A percentile compares a stretch with the other conserved stretches of the same genome.
These are phyloP conservation scores for Microctonus brassicae DNA, from an alignment of 2,888 invertebrate species.

Conservation along the genomic window DNA sequence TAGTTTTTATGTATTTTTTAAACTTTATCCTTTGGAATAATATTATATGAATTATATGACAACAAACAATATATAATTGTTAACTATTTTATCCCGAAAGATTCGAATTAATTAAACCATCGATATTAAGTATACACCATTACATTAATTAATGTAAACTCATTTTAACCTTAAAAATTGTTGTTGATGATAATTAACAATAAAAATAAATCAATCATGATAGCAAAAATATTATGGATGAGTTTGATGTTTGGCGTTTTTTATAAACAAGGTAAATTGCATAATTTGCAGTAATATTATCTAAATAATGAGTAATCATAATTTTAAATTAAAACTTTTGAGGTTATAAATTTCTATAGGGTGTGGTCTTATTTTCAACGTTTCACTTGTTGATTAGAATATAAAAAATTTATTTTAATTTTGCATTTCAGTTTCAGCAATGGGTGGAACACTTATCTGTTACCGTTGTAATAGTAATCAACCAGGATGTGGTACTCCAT, in stretches of 20 bases:
- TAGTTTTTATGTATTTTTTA: no score
- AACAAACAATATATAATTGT: no score
- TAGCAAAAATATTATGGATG: constrained; percentile 1
- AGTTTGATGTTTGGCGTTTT: constrained; percentile 8
- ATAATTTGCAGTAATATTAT: background rate
- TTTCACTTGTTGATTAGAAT: no score
- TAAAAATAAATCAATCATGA: background rate
- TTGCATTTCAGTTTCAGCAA: constrained; percentile 29
- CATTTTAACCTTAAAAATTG: background rate
- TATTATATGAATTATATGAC: no score
- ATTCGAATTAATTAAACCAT: no score
- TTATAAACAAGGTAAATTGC: constrained; percentile 17
- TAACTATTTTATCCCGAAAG: no score
- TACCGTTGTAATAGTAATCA: constrained; percentile 91
- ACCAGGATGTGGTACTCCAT: constrained; percentile 87
- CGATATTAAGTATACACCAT: no score
- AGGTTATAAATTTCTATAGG: background rate
- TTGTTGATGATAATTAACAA: background rate
- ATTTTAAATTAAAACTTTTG: background rate
- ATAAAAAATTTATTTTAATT: background rate
- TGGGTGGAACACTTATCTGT: constrained; percentile 71
- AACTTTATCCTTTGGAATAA: no score
- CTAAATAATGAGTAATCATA: background rate
- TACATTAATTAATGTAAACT: no score
- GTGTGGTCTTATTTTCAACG: background rate